phyloP scores from a whole-genome alignment of 2,113 vertebrate genomes.

The Grammomys dolichurus region DNA sequence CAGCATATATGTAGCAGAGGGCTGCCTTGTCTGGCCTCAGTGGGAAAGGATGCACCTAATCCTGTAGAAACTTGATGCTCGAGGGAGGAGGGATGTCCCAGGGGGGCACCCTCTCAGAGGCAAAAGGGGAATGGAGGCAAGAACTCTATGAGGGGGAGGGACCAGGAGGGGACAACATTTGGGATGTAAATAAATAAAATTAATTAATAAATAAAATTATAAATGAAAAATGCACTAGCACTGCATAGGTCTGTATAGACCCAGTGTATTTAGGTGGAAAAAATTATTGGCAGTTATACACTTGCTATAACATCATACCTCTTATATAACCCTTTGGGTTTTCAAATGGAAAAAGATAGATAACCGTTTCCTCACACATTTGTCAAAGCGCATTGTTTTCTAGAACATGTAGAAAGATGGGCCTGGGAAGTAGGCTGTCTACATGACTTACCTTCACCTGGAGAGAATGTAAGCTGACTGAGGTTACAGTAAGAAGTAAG shows the following conservation, averaged over 20 bases:
- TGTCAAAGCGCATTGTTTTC: background rate
- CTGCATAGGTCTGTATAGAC: background rate
- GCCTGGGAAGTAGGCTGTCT: background rate
- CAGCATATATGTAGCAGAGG: too few relatives aligned
- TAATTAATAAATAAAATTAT: background rate
- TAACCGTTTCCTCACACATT: background rate
- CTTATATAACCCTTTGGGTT: background rate
- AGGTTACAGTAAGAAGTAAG: background rate
- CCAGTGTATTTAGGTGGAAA: constrained; percentile 45
- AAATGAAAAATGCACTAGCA: background rate
- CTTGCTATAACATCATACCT: background rate
- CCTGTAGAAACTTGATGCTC: too few relatives aligned
- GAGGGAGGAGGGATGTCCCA: too few relatives aligned
- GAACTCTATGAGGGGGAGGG: too few relatives aligned
- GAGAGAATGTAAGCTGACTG: background rate
- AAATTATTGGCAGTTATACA: background rate
- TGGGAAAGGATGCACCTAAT: too few relatives aligned
- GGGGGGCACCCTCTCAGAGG: too few relatives aligned
- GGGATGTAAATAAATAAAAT: too few relatives aligned
- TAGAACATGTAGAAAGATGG: background rate
- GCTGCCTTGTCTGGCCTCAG: too few relatives aligned
- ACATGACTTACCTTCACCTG: background rate
- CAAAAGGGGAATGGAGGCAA: too few relatives aligned
- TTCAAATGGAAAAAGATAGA: background rate
- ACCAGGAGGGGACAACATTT: too few relatives aligned